Conservation (phyloP, 2,797 vertebrate genomes). For the Channallabes apus region DNA sequence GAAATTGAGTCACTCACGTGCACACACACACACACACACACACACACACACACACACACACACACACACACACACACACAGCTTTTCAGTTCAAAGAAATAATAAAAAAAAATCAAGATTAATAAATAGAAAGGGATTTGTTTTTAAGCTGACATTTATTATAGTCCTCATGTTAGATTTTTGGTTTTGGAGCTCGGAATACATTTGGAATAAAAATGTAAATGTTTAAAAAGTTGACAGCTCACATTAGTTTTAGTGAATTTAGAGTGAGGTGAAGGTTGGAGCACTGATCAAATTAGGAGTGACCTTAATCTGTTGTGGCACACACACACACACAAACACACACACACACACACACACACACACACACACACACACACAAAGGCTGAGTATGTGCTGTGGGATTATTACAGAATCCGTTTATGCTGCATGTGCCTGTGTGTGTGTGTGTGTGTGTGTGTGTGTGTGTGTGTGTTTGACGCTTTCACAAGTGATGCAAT, state of each 20-base stretch:
- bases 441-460: conserved; percentile 6
- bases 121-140: background rate
- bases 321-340: background rate
- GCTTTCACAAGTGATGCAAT: background rate
- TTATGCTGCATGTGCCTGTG: background rate
- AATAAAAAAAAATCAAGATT: background rate
- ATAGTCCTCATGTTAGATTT: background rate
- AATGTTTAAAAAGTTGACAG: background rate
- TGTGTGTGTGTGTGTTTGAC: conserved; percentile 6
- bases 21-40: background rate
- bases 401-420: background rate
- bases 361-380: background rate
- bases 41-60: background rate
- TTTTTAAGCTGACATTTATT: background rate
- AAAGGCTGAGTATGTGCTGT: background rate
- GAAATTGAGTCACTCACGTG: background rate
- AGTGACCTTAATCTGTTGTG: background rate
- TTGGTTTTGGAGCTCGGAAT: background rate
- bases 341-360: conserved; percentile 7
- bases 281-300: background rate
- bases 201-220: background rate
- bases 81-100: background rate
- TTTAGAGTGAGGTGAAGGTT: background rate
- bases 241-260: background rate
- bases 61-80: background rate